Evolutionary conservation across 2,113 vertebrate species (phyloP), one percentile per base, ranked within the genome.

Genomic region (Oostethus manadensis): DNA sequence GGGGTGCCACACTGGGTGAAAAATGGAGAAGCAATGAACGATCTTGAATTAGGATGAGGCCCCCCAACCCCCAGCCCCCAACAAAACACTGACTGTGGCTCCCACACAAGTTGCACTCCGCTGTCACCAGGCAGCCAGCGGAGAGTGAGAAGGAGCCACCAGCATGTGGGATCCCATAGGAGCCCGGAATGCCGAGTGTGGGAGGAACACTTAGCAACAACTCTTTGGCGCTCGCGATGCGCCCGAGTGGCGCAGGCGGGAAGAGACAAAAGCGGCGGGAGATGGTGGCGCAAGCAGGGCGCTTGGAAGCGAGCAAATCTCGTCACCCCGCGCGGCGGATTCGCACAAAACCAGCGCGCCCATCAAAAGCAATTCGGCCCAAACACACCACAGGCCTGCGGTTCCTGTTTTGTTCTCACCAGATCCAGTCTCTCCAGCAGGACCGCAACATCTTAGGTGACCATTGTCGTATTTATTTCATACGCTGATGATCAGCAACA

Each of bases 401-500:
- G 56, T 45, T 11, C 38, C 9, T n/a, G 1, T n/a, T n/a, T 15
- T 33, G 6, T n/a, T 53, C 16, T 9, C 16, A 7, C 51, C 2
- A 29, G 17, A 17, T 20, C 18, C 23, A 18, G 16, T 48, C 26
- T 51, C 61, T 80, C 68, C 66, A 33, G 63, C 66, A 18, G 66
- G 67, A 80, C 82, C 76, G 10, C 78, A 84, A 79, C 81, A 74
- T 82, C 81, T 86, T 79, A 76, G 66, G 74, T 85, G 74, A 80
- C 76, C 68, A 55, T 66, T 62, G 76, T 70, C 54, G 79, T 83
- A 77, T 82, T 80, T 78, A 62, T 77, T 68, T 79, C 79, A 82
- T 83, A 80, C 60, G 50, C 71, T 68, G 73, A 74, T 86, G 86
- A 90, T 90, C 82, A 85, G 78, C 81, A 87, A 79, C 87, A 87